These are phyloP conservation scores for Laupala kohalensis DNA, from an alignment of 1,140 invertebrate species.

Conservation along the genomic window DNA sequence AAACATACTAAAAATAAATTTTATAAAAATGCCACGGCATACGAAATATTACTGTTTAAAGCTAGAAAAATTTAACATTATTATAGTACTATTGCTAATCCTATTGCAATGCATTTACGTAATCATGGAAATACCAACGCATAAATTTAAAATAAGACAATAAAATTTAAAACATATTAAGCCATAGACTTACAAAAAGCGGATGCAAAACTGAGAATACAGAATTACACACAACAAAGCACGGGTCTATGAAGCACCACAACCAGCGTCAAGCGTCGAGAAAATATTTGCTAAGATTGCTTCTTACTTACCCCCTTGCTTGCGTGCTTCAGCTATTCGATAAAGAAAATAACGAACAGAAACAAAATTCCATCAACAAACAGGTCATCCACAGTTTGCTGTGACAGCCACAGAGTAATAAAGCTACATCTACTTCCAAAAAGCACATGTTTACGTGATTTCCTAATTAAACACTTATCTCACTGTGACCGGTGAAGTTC, in stretches of 20 bases:
- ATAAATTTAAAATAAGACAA: background rate
- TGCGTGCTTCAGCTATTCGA: background rate
- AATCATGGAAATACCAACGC: background rate
- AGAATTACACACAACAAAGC: background rate
- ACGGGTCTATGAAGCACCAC: background rate
- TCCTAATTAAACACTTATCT: background rate
- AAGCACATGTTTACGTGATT: background rate
- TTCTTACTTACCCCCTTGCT: background rate
- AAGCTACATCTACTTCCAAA: background rate
- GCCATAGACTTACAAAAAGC: too few relatives aligned
- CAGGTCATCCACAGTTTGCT: background rate
- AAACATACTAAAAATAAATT: background rate
- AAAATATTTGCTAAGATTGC: background rate
- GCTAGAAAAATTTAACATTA: too few relatives aligned
- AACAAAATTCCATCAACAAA: background rate
- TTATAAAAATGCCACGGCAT: too few relatives aligned
- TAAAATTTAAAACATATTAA: too few relatives aligned
- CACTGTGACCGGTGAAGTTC: background rate
- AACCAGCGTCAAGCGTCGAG: background rate
- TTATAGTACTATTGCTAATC: too few relatives aligned
- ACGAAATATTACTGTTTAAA: too few relatives aligned
- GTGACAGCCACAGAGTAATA: background rate
- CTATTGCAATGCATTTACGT: too few relatives aligned
- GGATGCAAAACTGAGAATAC: background rate
- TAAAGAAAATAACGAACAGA: background rate